Percentiles rank a stretch among this genome's conserved stretches.
These are phyloP conservation scores for Brachymystax lenok DNA, from an alignment of 2,797 vertebrate species.

Conservation along the genomic window DNA sequence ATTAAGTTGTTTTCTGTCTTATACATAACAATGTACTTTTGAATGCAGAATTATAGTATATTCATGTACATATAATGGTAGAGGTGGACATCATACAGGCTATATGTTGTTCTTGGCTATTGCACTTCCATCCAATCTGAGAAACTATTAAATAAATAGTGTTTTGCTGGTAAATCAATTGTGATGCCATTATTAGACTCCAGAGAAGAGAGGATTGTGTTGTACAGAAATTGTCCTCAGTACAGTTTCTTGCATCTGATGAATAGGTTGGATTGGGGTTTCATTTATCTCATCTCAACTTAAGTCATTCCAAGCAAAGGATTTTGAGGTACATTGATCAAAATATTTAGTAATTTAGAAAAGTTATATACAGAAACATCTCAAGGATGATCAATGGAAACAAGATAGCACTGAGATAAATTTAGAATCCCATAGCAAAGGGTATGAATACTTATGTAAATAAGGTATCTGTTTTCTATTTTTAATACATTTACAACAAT, in stretches of 20 bases:
- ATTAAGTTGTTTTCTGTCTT: background rate
- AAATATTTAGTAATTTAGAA: no score
- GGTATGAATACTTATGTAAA: no score
- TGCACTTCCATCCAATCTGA: background rate
- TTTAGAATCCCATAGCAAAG: no score
- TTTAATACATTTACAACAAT: no score
- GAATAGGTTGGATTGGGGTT: background rate
- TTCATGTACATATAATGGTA: background rate
- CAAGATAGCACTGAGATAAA: no score
- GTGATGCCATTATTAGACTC: slow-evolving; percentile 13
- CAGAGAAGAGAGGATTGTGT: background rate
- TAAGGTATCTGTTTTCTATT: no score
- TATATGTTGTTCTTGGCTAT: background rate
- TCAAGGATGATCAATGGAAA: no score
- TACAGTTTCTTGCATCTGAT: slow-evolving; percentile 5
- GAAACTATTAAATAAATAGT: slow-evolving; percentile 10
- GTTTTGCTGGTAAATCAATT: slow-evolving; percentile 40
- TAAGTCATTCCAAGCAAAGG: background rate
- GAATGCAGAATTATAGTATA: no score
- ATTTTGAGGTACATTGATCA: background rate
- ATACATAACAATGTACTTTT: no score
- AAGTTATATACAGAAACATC: no score
- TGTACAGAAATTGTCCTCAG: background rate
- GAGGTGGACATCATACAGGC: background rate
- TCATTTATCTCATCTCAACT: background rate